These are phyloP conservation scores for Pocillopora meandrina DNA, from an alignment of 92 coral and sea anemone species.

Conservation along the genomic window DNA sequence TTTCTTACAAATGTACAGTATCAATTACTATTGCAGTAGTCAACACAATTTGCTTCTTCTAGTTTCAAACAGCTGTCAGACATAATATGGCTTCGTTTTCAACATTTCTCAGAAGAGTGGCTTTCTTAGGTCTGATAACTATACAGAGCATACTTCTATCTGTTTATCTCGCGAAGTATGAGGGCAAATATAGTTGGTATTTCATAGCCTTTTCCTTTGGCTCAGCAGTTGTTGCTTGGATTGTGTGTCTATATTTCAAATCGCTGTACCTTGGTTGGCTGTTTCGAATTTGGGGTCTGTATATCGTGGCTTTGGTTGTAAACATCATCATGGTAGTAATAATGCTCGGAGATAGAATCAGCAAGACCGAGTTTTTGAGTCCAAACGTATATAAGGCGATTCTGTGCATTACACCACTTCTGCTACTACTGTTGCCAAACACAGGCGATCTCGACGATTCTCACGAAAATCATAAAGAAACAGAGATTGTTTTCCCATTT, in stretches of 20 bases:
- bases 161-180: neutral
- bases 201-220: neutral
- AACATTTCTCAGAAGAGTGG: neutral
- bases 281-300: neutral
- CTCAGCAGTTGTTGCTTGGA: neutral
- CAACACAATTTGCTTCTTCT: no score
- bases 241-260: neutral
- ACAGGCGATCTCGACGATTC: neutral
- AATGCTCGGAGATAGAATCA: neutral
- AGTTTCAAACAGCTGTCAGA: no score
- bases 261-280: no score
- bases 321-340: neutral
- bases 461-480: neutral
- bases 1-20: no score
- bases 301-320: neutral
- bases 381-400: neutral
- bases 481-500: constrained; percentile 40
- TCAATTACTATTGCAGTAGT: no score
- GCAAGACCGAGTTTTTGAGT: neutral
- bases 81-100: constrained; percentile 1
- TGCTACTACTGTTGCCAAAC: neutral
- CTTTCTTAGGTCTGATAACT: neutral
- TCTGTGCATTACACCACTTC: constrained; percentile 1
- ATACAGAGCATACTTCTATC: neutral
- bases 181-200: neutral